These are phyloP conservation scores for Acrocyrtus sp. DNA, from an alignment of 2,888 invertebrate genomes.

Conservation along the genomic window DNA sequence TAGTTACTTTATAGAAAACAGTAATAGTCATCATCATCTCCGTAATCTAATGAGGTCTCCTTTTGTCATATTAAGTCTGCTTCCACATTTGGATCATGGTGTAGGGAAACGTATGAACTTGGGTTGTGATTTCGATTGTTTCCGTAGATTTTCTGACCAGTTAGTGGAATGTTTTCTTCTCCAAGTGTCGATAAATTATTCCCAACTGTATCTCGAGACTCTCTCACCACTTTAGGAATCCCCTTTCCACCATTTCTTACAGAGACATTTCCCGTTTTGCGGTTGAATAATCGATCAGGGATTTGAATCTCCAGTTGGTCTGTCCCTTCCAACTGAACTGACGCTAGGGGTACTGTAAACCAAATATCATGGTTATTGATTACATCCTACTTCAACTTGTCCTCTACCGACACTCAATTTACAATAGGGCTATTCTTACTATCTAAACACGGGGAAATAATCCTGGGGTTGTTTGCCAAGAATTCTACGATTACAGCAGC, in stretches of 20 bases:
- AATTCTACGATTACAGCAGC: constrained; percentile 84
- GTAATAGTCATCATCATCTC: background rate
- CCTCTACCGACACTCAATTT: too few species aligned
- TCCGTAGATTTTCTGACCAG: constrained; percentile 42
- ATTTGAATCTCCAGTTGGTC: constrained; percentile 71
- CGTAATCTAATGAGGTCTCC: background rate
- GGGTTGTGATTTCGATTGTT: constrained; percentile 33
- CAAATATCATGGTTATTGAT: too few species aligned
- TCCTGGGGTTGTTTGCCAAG: constrained; percentile 79
- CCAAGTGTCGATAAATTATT: constrained; percentile 41
- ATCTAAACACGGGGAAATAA: constrained; percentile 83
- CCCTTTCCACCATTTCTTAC: constrained; percentile 45
- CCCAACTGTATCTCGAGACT: constrained; percentile 33
- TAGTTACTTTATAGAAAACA: background rate
- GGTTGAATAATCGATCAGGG: constrained; percentile 65
- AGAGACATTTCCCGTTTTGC: constrained; percentile 66
- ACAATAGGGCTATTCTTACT: constrained; percentile 61
- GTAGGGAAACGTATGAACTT: constrained; percentile 47
- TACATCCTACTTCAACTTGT: too few species aligned
- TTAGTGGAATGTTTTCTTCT: constrained; percentile 58
- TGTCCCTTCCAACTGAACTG: constrained; percentile 78
- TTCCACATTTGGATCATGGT: constrained; percentile 43
- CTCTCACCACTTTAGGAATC: constrained; percentile 29
- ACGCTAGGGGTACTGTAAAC: constrained; percentile 72
- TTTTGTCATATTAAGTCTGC: constrained; percentile 40